phyloP scores from a whole-genome alignment of 1,140 invertebrate species.

The Eciton burchellii region DNA sequence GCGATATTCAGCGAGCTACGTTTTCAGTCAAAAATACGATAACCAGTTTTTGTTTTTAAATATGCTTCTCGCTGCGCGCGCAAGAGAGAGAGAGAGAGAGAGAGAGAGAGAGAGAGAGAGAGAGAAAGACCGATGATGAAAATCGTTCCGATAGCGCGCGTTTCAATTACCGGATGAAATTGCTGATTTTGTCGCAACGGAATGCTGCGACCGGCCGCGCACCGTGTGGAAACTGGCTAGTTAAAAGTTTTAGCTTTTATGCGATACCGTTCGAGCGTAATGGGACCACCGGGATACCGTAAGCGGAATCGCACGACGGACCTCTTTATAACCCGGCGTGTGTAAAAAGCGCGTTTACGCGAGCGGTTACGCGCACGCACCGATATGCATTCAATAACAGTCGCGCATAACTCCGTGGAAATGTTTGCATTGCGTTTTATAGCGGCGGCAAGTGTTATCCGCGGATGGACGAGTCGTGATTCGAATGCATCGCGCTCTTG shows the following conservation, averaged over 20 bases:
- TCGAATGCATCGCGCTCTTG: conserved; percentile 20
- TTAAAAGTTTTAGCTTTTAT: conserved; percentile 39
- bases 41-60: conserved; percentile 33
- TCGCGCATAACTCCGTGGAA: conserved; percentile 22
- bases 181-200: conserved; percentile 23
- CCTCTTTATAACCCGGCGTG: conserved; percentile 31
- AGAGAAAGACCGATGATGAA: conserved; percentile 19
- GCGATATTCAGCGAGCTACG: neutral
- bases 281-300: conserved; percentile 8
- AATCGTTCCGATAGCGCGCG: conserved; percentile 21
- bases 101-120: no score
- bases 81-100: no score
- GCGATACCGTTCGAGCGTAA: conserved; percentile 28
- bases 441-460: conserved; percentile 28
- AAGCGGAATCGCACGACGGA: conserved; percentile 14
- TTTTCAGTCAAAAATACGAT: neutral
- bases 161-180: conserved; percentile 45
- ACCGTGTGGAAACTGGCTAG: conserved; percentile 9
- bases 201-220: neutral
- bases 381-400: conserved; percentile 22
- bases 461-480: conserved; percentile 31
- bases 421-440: conserved; percentile 38
- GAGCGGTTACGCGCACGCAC: conserved; percentile 36
- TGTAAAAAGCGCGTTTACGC: conserved; percentile 40
- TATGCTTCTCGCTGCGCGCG: conserved; percentile 1